These are phyloP conservation scores for Cenopis cana DNA, from an alignment of 2,888 invertebrate genomes.

Conservation along the genomic window DNA sequence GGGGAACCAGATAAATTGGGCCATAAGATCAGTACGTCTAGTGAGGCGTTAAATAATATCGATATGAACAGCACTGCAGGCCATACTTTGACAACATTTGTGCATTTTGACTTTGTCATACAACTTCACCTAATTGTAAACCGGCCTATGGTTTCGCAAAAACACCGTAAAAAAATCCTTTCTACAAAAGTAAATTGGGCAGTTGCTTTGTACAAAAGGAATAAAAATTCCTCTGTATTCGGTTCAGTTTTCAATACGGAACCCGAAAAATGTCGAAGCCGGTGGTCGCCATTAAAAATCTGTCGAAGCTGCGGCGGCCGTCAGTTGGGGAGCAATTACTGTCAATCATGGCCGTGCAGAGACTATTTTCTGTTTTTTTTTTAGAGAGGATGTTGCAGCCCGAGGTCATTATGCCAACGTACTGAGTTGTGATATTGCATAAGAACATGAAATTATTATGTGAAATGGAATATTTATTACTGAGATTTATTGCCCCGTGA, in stretches of 20 bases:
- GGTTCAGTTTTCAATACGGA: background rate
- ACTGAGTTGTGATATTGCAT: background rate
- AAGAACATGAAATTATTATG: background rate
- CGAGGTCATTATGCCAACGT: background rate
- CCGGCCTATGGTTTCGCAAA: background rate
- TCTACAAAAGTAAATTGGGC: background rate
- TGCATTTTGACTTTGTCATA: too few species aligned
- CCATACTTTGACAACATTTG: too few species aligned
- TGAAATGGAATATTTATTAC: background rate
- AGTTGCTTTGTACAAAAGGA: background rate
- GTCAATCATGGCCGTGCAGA: constrained; percentile 59
- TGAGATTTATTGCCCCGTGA: background rate
- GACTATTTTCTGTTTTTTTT: constrained; percentile 40
- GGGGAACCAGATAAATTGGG: too few species aligned
- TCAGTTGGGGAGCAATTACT: constrained; percentile 61
- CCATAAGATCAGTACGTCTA: too few species aligned
- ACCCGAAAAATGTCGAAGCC: constrained; percentile 53
- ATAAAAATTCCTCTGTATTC: background rate
- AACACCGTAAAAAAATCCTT: background rate
- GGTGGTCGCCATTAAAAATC: constrained; percentile 57
- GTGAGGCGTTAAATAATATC: too few species aligned
- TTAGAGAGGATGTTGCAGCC: background rate
- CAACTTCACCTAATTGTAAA: too few species aligned
- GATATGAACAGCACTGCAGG: too few species aligned
- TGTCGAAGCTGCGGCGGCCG: constrained; percentile 37